These are phyloP conservation scores for Actenoides lindsayi DNA, from an alignment of 2,113 vertebrate species.

Conservation along the genomic window DNA sequence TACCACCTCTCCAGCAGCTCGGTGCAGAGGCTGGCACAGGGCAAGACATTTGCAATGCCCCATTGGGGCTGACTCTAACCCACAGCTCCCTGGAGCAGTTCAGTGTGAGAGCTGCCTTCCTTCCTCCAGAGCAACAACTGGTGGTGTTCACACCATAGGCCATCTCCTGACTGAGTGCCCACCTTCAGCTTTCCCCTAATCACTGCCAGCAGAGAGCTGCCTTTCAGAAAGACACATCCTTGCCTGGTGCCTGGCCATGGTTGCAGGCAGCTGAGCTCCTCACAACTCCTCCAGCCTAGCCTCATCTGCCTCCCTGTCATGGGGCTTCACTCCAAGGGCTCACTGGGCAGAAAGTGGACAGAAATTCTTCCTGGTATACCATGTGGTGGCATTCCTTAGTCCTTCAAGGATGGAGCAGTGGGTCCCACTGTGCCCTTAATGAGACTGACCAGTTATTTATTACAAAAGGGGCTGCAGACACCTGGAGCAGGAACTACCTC, in stretches of 20 bases:
- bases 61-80: not conserved
- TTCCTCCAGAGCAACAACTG: not conserved
- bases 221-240: not conserved
- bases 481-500: not conserved
- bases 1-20: not conserved
- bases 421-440: rapidly evolving
- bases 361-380: not conserved
- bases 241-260: not conserved
- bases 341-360: not conserved
- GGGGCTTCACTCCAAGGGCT: not conserved
- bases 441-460: not conserved
- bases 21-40: not conserved
- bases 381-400: not conserved
- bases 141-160: not conserved
- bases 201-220: not conserved
- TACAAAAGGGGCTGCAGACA: not conserved
- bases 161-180: not conserved
- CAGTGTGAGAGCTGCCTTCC: not conserved
- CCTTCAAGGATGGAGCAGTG: not conserved
- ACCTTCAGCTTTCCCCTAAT: not conserved
- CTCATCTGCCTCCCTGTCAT: not conserved
- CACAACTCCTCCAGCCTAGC: not conserved
- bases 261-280: not conserved
- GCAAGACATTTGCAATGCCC: not conserved
- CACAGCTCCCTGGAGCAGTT: not conserved